Base-by-base conservation (phyloP, 2,113 vertebrate species). In the Notarius lentiginosus region DNA sequence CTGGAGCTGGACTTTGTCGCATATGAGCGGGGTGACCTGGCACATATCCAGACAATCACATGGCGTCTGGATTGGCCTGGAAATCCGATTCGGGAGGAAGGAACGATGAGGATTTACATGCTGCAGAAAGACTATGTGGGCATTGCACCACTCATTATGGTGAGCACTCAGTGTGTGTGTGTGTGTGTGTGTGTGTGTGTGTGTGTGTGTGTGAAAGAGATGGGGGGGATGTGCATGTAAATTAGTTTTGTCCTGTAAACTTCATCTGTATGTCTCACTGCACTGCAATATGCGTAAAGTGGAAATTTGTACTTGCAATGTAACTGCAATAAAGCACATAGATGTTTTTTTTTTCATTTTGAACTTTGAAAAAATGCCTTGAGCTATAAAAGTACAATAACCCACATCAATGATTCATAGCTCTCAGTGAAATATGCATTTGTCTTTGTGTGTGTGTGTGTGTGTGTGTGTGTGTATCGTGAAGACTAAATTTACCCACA, bases 41-140 rank as follows among this genome's bases (percentile, higher is more conserved):
- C 94, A 0, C 94, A 94, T 92, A 96, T 95, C 30, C 97, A 97
- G 91, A 94, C 94, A 0, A 94, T 99, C 94, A 97, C 96, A 0
- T 99, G 98, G 98, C 96, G 96, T 87, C 94, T 98, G 22, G 97
- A 99, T 63, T 94, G 97, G 61, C 96, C 96, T 0, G 98, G 96
- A 5, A 96, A 94, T 49, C 79, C 92, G 20, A 86, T 83, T 47
- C 93, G 89, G 84, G 94, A 98, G 53, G 92, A 97, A 30, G 97
- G 96, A 0, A 90, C 96, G 55, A 97, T 97, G 90, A 95, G 94
- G 91, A 96, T 99, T 92, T 97, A 96, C 14, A 94, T 97, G 0
- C 96, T 92, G 79, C 96, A 94, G 87, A 97, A 94, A 92, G 97
- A 99, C 34, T 92, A 97, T 76, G 93, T 96, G 2, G 96, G 95